Evolutionary conservation across 2,888 invertebrate genomes (phyloP).

Genomic region (Seira sanloemensis): DNA sequence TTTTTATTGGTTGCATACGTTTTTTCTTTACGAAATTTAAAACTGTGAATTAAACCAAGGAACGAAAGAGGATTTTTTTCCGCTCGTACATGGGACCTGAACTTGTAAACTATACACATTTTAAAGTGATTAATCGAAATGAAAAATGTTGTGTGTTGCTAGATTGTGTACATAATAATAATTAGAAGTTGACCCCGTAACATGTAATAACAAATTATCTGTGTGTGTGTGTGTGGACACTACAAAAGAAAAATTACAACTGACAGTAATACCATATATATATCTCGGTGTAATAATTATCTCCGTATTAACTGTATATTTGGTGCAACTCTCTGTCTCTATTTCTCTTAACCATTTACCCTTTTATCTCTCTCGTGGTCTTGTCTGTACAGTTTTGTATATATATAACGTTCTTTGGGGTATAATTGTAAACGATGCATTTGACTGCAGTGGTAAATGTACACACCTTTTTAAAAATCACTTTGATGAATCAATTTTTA

Average conservation of each 20-base stretch:
- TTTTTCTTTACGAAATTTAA: too few relatives aligned
- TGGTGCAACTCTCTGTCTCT: too few relatives aligned
- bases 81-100: neutral
- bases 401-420: neutral
- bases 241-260: neutral
- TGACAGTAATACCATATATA: neutral
- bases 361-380: neutral
- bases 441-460: too few relatives aligned
- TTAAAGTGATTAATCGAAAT: neutral
- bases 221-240: neutral
- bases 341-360: too few relatives aligned
- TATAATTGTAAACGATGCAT: too few relatives aligned
- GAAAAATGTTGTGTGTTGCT: neutral
- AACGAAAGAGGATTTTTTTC: neutral
- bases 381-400: neutral
- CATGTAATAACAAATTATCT: too few relatives aligned
- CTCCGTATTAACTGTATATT: too few relatives aligned
- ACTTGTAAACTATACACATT: neutral
- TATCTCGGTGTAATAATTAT: too few relatives aligned
- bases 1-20: too few relatives aligned
- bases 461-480: too few relatives aligned
- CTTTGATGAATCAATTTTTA: too few relatives aligned
- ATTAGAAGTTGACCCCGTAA: neutral
- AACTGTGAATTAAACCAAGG: too few relatives aligned
- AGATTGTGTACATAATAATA: neutral